A percentile compares a stretch with the other conserved stretches of the same genome.
phyloP scores from a whole-genome alignment of 1,140 invertebrate genomes.

The Megalopta genalis region DNA sequence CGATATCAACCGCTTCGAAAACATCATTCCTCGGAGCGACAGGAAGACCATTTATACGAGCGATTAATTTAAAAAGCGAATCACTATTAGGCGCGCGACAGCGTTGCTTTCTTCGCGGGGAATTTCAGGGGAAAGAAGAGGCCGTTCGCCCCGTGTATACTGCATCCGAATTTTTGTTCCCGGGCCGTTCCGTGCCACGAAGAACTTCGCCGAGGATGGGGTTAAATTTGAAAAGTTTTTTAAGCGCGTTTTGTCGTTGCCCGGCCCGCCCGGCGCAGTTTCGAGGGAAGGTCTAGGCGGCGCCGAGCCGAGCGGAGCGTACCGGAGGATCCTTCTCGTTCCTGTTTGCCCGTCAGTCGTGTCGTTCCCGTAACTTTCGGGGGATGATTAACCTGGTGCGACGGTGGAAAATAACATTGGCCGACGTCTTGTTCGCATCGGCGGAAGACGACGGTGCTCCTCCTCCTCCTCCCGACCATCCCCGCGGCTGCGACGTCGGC shows the following conservation, averaged over 20 bases:
- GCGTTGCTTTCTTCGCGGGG: constrained; percentile 9
- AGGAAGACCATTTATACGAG: no score
- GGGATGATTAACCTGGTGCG: constrained; percentile 78
- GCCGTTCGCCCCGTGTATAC: constrained; percentile 64
- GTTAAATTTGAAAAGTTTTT: constrained; percentile 80
- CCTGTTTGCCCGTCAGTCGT: constrained; percentile 77
- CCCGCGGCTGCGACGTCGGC: constrained; percentile 4
- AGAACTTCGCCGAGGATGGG: constrained; percentile 65
- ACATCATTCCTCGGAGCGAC: no score
- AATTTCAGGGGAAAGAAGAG: constrained; percentile 52
- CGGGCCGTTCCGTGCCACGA: constrained; percentile 1
- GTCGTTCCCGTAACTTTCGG: constrained; percentile 71
- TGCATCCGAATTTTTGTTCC: constrained; percentile 64
- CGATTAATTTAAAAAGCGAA: no score
- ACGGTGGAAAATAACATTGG: constrained; percentile 76
- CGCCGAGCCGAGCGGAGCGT: constrained; percentile 39
- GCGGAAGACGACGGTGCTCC: constrained; percentile 20
- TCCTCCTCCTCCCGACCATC: neutral
- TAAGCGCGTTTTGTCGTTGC: constrained; percentile 70
- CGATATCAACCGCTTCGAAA: no score
- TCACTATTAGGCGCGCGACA: no score
- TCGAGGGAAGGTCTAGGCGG: no score
- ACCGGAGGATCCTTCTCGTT: constrained; percentile 48
- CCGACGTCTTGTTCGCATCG: constrained; percentile 49
- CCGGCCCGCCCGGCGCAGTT: constrained; percentile 48